Evolutionary conservation across 2,888 invertebrate genomes (phyloP), one percentile per base, ranked within the genome.

Genomic region (Drepana falcataria): DNA sequence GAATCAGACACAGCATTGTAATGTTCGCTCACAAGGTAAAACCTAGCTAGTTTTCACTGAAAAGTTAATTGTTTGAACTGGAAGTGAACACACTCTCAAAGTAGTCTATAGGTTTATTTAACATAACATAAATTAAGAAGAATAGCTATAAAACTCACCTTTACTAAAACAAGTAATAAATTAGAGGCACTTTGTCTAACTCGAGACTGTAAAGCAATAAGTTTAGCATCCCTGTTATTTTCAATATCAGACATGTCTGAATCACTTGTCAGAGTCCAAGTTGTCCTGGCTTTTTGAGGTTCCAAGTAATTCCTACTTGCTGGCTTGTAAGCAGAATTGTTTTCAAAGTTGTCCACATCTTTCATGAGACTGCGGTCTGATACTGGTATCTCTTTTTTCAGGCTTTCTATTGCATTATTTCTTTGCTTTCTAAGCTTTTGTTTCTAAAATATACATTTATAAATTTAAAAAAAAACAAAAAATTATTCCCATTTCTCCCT

Each of bases 221-320:
- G 65, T 65, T 88, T 91, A n/a, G 87, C 87, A 58, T 92, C 91
- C 49, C 87, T 84, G 34, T 85, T 90, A 54, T 81, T 88, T 71
- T 94, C 94, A 0, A 92, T 82, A 76, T 94, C 94, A 0, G 94
- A 94, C 79, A 93, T 91, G 72, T 95, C 95, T 0, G 94, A 94
- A 68, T 95, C 95, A 65, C 94, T 94, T 0, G 93, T 94, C 65
- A 91, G 71, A 0, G 86, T 68, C 84, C 83, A 87, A 49, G 65
- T 68, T 35, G 77, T 77, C 53, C 78, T 84, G 6, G 69, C 68
- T 55, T 72, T 82, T 52, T 74, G 77, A 1, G 82, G 75, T 55
- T 87, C 88, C 48, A 88, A 72, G 55, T 80, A 89, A 55, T 84
- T 82, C 35, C 71, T 67, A 55, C 81, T 85, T 1, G 80, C 86